A percentile compares a stretch with the other conserved stretches of the same genome.
Conservation (phyloP, 2,888 invertebrate species). For the Patella caerulea region DNA sequence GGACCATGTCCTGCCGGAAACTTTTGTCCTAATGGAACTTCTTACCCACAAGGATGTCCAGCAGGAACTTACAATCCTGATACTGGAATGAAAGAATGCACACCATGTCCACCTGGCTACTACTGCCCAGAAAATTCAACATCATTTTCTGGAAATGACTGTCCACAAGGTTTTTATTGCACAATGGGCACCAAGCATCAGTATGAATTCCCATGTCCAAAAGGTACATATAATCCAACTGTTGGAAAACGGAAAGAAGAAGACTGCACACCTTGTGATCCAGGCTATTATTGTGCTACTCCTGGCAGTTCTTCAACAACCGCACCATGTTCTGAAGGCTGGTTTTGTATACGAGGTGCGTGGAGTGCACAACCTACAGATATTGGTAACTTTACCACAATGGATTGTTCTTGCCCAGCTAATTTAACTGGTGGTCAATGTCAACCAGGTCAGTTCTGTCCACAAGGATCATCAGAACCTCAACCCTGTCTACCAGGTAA, state of each 20-base stretch:
- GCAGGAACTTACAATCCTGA: constrained; percentile 52
- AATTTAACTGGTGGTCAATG: constrained; percentile 67
- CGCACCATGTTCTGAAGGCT: constrained; percentile 62
- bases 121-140: constrained; percentile 57
- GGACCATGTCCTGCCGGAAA: constrained; percentile 67
- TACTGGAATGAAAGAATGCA: constrained; percentile 45
- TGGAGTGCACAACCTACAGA: constrained; percentile 60
- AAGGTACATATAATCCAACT: constrained; percentile 58
- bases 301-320: constrained; percentile 52
- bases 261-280: constrained; percentile 65
- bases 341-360: constrained; percentile 67
- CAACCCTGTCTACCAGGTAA: constrained; percentile 59
- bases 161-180: constrained; percentile 63
- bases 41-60: constrained; percentile 54
- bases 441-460: constrained; percentile 63
- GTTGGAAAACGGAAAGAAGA: constrained; percentile 49
- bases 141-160: constrained; percentile 43
- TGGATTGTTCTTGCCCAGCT: constrained; percentile 49
- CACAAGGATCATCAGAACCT: constrained; percentile 62
- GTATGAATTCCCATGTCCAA: constrained; percentile 60
- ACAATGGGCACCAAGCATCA: constrained; percentile 50
- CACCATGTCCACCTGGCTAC: constrained; percentile 50
- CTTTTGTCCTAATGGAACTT: constrained; percentile 66
- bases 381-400: constrained; percentile 55
- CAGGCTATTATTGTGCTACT: constrained; percentile 63